Conservation (phyloP, 2,113 vertebrate genomes). For the Peromyscus leucopus region DNA sequence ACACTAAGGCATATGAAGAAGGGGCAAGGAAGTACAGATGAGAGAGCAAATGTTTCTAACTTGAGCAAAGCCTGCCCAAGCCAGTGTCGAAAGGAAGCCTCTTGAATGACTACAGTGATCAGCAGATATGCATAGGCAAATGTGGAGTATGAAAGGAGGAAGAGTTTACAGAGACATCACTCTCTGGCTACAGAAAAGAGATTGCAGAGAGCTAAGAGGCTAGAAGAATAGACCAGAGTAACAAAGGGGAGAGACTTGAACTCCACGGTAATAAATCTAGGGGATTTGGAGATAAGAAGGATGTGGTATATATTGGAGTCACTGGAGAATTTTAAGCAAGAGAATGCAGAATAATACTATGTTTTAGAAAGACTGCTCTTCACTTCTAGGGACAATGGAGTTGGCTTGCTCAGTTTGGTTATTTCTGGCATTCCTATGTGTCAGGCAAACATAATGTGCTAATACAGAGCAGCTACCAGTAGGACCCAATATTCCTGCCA, state of each 20-base stretch:
- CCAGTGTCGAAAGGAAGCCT: not conserved
- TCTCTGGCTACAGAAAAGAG: not conserved
- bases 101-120: not conserved
- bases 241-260: not conserved
- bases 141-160: not conserved
- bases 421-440: not conserved
- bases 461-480: not conserved
- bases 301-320: not conserved
- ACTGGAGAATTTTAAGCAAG: not conserved
- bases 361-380: not conserved
- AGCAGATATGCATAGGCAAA: not conserved
- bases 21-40: not conserved
- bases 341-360: not conserved
- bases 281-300: too few species aligned
- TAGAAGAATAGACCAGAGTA: not conserved
- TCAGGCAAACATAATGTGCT: not conserved
- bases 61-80: not conserved
- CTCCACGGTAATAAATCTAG: not conserved
- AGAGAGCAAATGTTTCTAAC: not conserved
- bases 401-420: not conserved
- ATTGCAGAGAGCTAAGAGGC: not conserved
- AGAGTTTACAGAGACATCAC: not conserved
- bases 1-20: not conserved
- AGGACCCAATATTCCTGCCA: conserved; percentile 4
- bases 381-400: not conserved